Conservation (phyloP, 2,113 vertebrate genomes). For the Quiscalus mexicanus region DNA sequence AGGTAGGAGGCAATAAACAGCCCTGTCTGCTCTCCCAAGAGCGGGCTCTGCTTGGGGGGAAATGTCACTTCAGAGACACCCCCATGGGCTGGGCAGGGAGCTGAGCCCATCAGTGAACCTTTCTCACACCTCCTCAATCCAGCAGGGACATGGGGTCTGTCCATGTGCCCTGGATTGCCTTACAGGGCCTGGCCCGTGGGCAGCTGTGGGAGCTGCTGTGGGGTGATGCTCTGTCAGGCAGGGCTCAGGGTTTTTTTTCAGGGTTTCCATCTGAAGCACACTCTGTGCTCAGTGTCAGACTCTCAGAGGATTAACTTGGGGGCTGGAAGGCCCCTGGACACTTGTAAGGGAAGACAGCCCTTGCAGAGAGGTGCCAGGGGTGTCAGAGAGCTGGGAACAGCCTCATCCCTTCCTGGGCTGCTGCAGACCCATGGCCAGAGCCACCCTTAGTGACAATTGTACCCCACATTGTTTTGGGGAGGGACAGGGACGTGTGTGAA, state of each 20-base stretch:
- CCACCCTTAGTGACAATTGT: not conserved
- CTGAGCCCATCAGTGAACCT: not conserved
- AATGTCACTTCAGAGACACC: not conserved
- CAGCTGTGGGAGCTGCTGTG: not conserved
- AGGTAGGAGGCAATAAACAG: constrained; percentile 9
- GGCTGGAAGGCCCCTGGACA: not conserved
- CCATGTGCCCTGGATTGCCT: not conserved
- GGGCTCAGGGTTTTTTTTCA: not conserved
- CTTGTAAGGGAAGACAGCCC: not conserved
- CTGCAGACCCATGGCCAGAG: not conserved
- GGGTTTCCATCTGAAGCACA: not conserved
- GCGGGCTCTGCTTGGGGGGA: not conserved
- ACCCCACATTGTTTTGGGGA: not conserved
- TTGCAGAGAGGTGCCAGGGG: not conserved
- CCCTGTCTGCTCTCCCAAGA: not conserved
- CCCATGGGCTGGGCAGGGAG: not conserved
- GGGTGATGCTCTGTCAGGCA: not conserved
- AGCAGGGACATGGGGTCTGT: not conserved
- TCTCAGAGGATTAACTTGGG: rapidly evolving
- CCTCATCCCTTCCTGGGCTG: not conserved
- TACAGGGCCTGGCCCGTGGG: rapidly evolving
- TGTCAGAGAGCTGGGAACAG: not conserved
- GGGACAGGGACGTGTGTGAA: too few relatives aligned
- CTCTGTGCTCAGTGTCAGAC: not conserved
- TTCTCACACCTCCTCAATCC: constrained; percentile 6